Evolutionary conservation across 2,888 invertebrate genomes (phyloP).

Genomic region (Branchipolynoe longqiensis): DNA sequence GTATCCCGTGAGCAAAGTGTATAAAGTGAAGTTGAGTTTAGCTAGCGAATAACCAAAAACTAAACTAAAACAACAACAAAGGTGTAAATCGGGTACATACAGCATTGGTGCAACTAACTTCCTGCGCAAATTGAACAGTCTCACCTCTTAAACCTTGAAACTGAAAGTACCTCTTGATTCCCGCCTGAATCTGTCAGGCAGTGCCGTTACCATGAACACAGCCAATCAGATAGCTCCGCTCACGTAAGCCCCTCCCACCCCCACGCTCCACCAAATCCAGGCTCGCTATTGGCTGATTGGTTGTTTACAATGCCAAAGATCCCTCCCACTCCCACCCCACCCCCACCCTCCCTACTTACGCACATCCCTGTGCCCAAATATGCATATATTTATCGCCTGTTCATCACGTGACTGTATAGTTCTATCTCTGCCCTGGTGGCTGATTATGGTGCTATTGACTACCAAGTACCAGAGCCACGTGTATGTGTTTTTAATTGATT

Average conservation of each 20-base stretch:
- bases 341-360: too few relatives aligned
- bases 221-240: conserved; percentile 25
- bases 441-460: conserved; percentile 44
- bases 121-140: too few relatives aligned
- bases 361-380: too few relatives aligned
- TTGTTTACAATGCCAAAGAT: conserved; percentile 44
- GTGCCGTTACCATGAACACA: conserved; percentile 48
- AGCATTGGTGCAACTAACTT: too few relatives aligned
- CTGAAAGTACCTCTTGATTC: conserved; percentile 54
- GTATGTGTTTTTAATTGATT: too few relatives aligned
- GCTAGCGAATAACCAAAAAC: too few relatives aligned
- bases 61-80: too few relatives aligned
- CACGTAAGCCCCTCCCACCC: too few relatives aligned
- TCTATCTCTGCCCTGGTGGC: conserved; percentile 49
- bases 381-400: neutral
- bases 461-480: conserved; percentile 14
- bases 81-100: conserved; percentile 34
- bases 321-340: conserved; percentile 2
- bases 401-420: conserved; percentile 43
- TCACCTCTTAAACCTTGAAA: conserved; percentile 52
- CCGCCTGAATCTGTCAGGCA: conserved; percentile 51
- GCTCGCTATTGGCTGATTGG: conserved; percentile 26
- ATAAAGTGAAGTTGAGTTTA: too few relatives aligned
- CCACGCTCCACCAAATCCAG: conserved; percentile 11
- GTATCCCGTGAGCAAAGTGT: too few relatives aligned